Base-by-base conservation (phyloP, 2,888 invertebrate species). In the Hypomecis atomaria region DNA sequence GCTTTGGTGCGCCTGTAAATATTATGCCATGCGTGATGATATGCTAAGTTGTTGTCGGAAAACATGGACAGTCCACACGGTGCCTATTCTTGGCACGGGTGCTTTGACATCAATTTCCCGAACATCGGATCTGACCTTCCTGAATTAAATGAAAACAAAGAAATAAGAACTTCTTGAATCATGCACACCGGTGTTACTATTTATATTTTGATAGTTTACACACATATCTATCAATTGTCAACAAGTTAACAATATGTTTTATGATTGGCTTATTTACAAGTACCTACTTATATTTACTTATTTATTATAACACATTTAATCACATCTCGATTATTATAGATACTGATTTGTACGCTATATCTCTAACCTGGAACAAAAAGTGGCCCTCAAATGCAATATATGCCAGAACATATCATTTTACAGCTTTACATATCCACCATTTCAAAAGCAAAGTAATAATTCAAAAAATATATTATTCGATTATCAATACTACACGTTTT, bases 1-100 rank as follows among this genome's bases (percentile, higher is more conserved):
- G 34, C 53, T 59, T 38, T 52, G 44, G 13, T 44, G 11, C 9
- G 13, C 10, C 10, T 58, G 38, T 44, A 58, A 58, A 58, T 54
- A 45, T 45, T 40, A 49, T 38, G 38, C 13, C 56, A 62, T 47
- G 38, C 42, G 44, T 57, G 33, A 61, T 58, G 34, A 60, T 38
- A 36, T 10, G 7, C 49, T n/a, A 5, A 37, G 4, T 37, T 43
- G 54, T 59, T 44, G 50, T 45, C 49, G 59, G 61, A 67, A 52
- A 72, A 66, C 57, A 60, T 59, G 59, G 44, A 23, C 64, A 67
- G 66, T 67, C 63, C 73, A 75, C 69, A 67, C 75, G 73, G 66
- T 73, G 81, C 76, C 78, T 88, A 87, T 85, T 88, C 85, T 85
- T 83, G 85, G 85, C 87, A 84, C 82, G 77, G 77, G 75, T 73